Evolutionary conservation across 2,113 vertebrate genomes (phyloP).

Genomic region (Alligator mississippiensis): DNA sequence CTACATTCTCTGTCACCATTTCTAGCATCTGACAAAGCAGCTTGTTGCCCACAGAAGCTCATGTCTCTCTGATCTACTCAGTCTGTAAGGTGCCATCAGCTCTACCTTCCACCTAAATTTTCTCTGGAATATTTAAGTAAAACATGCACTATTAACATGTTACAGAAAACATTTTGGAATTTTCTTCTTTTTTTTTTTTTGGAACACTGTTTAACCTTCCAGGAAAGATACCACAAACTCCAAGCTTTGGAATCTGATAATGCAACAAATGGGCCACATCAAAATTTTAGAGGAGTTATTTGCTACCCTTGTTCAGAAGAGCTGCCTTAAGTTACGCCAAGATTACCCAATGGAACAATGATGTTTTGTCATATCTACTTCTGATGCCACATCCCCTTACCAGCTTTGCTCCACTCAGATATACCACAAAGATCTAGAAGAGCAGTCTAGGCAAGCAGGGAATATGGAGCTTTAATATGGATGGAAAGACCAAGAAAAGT

Average conservation of each 20-base stretch:
- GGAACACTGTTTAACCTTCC: background rate
- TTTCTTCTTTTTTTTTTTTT: background rate
- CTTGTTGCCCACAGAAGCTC: no score
- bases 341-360: background rate
- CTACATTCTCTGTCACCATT: background rate
- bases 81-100: no score
- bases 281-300: background rate
- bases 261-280: background rate
- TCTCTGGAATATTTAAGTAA: background rate
- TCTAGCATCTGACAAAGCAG: no score
- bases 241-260: background rate
- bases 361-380: background rate
- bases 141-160: background rate
- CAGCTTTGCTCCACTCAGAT: background rate
- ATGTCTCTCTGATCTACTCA: no score
- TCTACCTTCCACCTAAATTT: background rate
- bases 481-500: background rate
- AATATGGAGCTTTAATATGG: background rate
- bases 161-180: background rate
- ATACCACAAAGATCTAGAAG: background rate
- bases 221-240: background rate
- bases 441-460: background rate
- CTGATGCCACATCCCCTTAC: accelerated
- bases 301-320: accelerated
- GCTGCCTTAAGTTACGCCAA: background rate